These are phyloP conservation scores for Sebastes nivosus DNA, from an alignment of 2,797 vertebrate species.

Conservation along the genomic window DNA sequence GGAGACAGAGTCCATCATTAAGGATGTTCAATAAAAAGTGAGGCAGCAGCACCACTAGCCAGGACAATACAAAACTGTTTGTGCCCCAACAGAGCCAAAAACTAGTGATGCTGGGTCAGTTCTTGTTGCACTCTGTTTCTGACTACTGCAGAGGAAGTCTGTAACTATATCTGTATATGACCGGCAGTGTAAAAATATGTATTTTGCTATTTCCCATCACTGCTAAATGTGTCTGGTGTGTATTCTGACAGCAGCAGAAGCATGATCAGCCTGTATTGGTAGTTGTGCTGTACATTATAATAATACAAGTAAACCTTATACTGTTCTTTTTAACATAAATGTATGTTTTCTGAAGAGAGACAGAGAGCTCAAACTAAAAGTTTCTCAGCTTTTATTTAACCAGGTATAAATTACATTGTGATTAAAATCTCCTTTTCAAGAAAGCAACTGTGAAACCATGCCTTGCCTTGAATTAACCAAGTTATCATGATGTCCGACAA, in stretches of 20 bases:
- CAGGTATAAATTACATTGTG: not conserved
- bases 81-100: not conserved
- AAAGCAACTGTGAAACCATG: not conserved
- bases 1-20: not conserved
- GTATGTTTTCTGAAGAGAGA: not conserved
- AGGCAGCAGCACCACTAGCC: not conserved
- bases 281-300: not conserved
- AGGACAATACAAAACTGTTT: not conserved
- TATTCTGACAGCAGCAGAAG: not conserved
- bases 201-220: not conserved
- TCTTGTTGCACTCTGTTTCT: not conserved
- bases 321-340: not conserved
- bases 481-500: not conserved
- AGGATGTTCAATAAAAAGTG: not conserved
- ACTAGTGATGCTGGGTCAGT: not conserved
- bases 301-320: not conserved
- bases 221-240: not conserved
- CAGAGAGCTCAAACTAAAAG: not conserved
- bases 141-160: not conserved
- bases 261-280: not conserved
- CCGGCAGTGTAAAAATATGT: not conserved
- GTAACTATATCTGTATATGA: not conserved
- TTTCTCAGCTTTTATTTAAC: not conserved
- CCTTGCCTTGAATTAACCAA: not conserved
- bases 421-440: not conserved